A percentile compares a stretch with the other conserved stretches of the same genome.
phyloP scores from a whole-genome alignment of 2,888 invertebrate species.

The Parelbella ahira region DNA sequence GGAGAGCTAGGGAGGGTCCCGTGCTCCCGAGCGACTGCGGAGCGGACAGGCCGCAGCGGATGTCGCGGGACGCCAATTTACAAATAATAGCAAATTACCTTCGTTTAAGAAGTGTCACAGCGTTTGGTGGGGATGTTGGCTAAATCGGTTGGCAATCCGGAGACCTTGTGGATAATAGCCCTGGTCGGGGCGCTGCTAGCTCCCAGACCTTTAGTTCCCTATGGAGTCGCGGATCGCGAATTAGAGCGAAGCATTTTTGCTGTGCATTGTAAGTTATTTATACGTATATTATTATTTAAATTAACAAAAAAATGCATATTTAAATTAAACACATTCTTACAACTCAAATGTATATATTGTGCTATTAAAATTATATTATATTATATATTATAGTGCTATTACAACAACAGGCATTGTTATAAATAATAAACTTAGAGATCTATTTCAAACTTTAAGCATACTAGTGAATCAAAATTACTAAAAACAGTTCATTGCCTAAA shows the following conservation, averaged over 20 bases:
- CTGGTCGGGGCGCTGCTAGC: constrained; percentile 55
- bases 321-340: no score
- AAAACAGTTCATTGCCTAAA: no score
- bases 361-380: no score
- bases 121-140: constrained; percentile 75
- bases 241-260: constrained; percentile 37
- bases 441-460: no score
- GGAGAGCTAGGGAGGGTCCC: constrained; percentile 58
- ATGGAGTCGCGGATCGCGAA: constrained; percentile 49
- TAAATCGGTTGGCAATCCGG: constrained; percentile 73
- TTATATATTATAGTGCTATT: no score
- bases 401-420: no score
- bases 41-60: constrained; percentile 57
- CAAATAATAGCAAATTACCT: constrained; percentile 80
- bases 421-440: no score
- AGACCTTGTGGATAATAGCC: constrained; percentile 76
- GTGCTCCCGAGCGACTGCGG: constrained; percentile 68
- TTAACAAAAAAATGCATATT: no score
- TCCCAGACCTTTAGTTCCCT: constrained; percentile 53
- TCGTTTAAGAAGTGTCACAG: constrained; percentile 78
- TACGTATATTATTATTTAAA: background rate
- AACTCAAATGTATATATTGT: no score
- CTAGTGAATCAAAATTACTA: no score
- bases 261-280: constrained; percentile 32
- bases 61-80: constrained; percentile 75